A percentile compares a stretch with the other conserved stretches of the same genome.
phyloP scores from a whole-genome alignment of 1,140 invertebrate genomes.

The Trichonephila clavata region DNA sequence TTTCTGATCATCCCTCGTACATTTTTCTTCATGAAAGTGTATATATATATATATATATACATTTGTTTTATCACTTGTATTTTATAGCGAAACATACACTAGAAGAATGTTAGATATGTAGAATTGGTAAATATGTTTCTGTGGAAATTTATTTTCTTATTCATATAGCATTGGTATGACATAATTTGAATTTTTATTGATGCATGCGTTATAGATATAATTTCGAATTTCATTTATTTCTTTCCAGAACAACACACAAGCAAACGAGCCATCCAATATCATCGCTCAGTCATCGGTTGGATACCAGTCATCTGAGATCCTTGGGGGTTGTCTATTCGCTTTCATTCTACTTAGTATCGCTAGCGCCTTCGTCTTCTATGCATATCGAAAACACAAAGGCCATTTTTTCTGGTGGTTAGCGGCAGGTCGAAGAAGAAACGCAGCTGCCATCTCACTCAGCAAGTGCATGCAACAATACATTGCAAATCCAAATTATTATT shows the following conservation, averaged over 20 bases:
- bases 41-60: too few species aligned
- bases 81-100: too few species aligned
- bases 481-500: slow-evolving; percentile 78
- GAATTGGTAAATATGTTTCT: too few species aligned
- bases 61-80: too few species aligned
- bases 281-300: neutral
- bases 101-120: too few species aligned
- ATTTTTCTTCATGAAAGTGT: too few species aligned
- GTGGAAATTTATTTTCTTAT: too few species aligned
- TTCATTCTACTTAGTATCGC: neutral
- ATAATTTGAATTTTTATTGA: too few species aligned
- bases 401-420: neutral
- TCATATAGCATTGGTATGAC: too few species aligned
- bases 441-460: slow-evolving; percentile 58
- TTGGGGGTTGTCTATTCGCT: neutral
- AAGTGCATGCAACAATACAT: slow-evolving; percentile 77
- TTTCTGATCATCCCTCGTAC: too few species aligned
- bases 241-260: slow-evolving; percentile 8
- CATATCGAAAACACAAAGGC: neutral
- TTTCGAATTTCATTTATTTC: too few species aligned
- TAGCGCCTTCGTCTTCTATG: neutral
- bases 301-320: neutral
- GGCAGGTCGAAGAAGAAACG: neutral
- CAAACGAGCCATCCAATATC: neutral
- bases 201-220: too few species aligned